Base-by-base conservation (phyloP, 2,888 invertebrate genomes). In the Caenorhabditis sp. region DNA sequence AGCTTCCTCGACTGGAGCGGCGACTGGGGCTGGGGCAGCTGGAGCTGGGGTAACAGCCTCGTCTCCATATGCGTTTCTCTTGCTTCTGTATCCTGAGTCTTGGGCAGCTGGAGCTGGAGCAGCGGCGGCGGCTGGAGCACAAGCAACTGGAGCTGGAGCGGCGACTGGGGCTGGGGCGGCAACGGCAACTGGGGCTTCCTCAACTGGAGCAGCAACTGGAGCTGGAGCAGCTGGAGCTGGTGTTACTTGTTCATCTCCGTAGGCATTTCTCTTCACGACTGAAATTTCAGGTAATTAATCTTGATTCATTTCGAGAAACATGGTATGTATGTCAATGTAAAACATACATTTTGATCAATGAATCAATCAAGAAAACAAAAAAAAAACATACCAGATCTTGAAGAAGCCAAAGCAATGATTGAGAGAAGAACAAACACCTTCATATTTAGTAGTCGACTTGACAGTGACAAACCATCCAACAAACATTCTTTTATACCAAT, bases 21-120 rank as follows among this genome's bases (percentile, higher is more conserved):
- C 56, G 31, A 66, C 67, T 21, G 65, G 43, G 21, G 58, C 66
- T 27, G 66, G 64, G 31, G 69, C 69, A 59, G 70, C 43, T 57
- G 69, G 49, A n/a, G 67, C 70, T 61, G 74, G 74, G 23, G 71
- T 77, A 17, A 80, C 75, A 57, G 70, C 64, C 52, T 80, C 80
- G 38, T 79, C 79, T 70, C 79, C 79, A 56, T 79, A 79, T 31
- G 66, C 61, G 72, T 76, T 78, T 58, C 78, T 72, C 67, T 78
- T 76, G 71, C 62, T 60, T 52, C 76, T 65, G 69, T 76, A 77
- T 70, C 72, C 76, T n/a, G 67, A 65, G 21, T 50, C 64, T 23
- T 52, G 43, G 43, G 70, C 59, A 25, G 27, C 64, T 63, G 65
- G 70, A 26, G 57, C 57, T 50, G 61, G 61, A 8, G 49, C 65